These are phyloP conservation scores for Kradibia gibbosae DNA, from an alignment of 1,140 invertebrate genomes.

Conservation along the genomic window DNA sequence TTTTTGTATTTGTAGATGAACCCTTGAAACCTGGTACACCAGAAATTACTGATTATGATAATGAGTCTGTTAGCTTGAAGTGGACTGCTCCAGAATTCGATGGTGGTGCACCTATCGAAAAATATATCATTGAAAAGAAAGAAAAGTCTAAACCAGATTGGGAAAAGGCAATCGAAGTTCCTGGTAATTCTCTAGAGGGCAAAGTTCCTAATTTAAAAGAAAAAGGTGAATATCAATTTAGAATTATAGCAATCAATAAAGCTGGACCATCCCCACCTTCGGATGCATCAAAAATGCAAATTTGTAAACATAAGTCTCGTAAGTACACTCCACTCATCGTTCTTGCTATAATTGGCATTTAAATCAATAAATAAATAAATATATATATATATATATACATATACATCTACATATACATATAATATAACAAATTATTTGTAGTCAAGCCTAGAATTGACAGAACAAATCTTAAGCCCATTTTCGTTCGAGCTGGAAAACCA, in stretches of 20 bases:
- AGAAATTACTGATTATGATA: slow-evolving; percentile 93
- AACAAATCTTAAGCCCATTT: slow-evolving; percentile 92
- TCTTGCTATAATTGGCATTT: not conserved
- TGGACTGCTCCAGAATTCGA: slow-evolving; percentile 94
- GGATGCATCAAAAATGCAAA: slow-evolving; percentile 92
- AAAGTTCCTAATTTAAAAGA: slow-evolving; percentile 91
- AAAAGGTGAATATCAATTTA: slow-evolving; percentile 94
- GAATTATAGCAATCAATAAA: slow-evolving; percentile 96
- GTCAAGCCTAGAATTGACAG: slow-evolving; percentile 98
- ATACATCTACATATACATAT: too few species aligned
- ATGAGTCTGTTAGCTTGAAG: slow-evolving; percentile 93
- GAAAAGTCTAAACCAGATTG: slow-evolving; percentile 86
- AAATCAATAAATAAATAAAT: too few species aligned
- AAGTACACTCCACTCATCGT: slow-evolving; percentile 68
- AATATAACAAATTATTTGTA: slow-evolving; percentile 65
- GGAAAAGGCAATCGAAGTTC: slow-evolving; percentile 85
- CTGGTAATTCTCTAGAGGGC: slow-evolving; percentile 83
- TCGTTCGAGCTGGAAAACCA: slow-evolving; percentile 91
- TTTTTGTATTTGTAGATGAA: slow-evolving; percentile 75
- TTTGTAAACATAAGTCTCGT: slow-evolving; percentile 91
- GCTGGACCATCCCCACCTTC: slow-evolving; percentile 95
- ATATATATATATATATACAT: too few species aligned
- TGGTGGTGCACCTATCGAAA: slow-evolving; percentile 95
- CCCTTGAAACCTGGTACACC: slow-evolving; percentile 91
- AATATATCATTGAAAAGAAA: slow-evolving; percentile 98